Base-by-base conservation (phyloP, 2,113 vertebrate species). In the Lasiurus cinereus region DNA sequence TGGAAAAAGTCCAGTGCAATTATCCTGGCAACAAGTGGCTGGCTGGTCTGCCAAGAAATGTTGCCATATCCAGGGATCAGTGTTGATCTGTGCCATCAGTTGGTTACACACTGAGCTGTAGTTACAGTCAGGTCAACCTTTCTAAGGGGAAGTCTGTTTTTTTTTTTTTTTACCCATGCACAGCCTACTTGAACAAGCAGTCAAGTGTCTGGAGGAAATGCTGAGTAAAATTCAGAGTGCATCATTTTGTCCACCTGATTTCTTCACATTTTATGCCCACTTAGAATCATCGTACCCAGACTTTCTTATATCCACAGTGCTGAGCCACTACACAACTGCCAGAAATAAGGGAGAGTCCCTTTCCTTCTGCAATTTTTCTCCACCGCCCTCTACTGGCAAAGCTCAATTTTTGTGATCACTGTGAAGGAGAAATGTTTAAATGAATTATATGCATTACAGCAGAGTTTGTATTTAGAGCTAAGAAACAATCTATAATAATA, bases 341-440 rank as follows among this genome's bases (percentile, higher is more conserved):
- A 1, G 69, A 93, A 92, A 77, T 18, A 69, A 48, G 72, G 67
- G 43, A 54, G 69, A 87, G 18, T 15, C n/a, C 13, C 36, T 67
- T 86, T 91, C 31, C 73, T 96, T 73, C 56, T 52, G 56, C 69
- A 83, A 0, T 93, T 89, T 94, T 96, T 39, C 54, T 94, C 69
- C 27, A 36, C 1, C 52, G 54, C 95, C 92, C 89, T 97, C 92
- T 96, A 39, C 87, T 91, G 92, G 87, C 89, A 85, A 48, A 48
- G 62, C 6, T 54, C 39, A 59, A 11, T n/a, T 84, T 84, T 46
- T 59, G 43, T 72, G 73, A n/a, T 66, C 74, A 31, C 31, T 73
- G 24, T 43, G 19, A 76, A 74, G n/a, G 52, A 77, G 18, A 79
- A 70, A 31, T 62, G 39, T 18, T 83, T 46, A 29, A 39, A 52